Evolutionary conservation across 2,797 vertebrate species (phyloP).

Genomic region (Phrynocephalus vlangalii): DNA sequence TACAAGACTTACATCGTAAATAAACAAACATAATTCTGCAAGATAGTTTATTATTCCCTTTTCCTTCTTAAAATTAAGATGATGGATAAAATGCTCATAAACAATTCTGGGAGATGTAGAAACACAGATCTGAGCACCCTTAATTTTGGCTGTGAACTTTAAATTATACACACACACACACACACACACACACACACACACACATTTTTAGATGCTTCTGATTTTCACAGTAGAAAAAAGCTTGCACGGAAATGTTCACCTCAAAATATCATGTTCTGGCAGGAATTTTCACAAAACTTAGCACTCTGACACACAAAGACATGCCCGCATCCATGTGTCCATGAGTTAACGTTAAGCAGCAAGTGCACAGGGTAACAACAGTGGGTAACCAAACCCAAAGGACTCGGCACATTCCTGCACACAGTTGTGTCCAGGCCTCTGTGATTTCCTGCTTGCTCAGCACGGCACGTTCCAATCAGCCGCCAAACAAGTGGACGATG

Average conservation of each 20-base stretch:
- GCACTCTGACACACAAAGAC: not conserved
- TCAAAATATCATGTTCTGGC: not conserved
- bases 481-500: conserved; percentile 18
- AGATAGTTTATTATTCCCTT: not conserved
- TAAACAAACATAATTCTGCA: conserved; percentile 4
- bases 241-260: not conserved
- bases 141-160: too few relatives aligned
- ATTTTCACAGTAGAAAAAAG: not conserved
- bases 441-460: conserved; percentile 26
- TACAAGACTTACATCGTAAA: not conserved
- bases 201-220: not conserved
- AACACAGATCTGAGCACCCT: too few relatives aligned
- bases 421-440: not conserved
- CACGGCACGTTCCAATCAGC: conserved; percentile 1
- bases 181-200: too few relatives aligned
- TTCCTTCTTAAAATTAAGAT: not conserved
- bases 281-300: not conserved
- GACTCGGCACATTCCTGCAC: not conserved
- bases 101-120: too few relatives aligned
- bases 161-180: too few relatives aligned
- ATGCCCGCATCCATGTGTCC: not conserved
- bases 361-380: not conserved
- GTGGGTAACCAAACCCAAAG: not conserved
- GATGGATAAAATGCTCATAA: not conserved
- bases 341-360: not conserved